Percentiles rank a stretch among this genome's conserved stretches.
phyloP scores from a whole-genome alignment of 2,888 invertebrate species.

The Tetragonula carbonaria region DNA sequence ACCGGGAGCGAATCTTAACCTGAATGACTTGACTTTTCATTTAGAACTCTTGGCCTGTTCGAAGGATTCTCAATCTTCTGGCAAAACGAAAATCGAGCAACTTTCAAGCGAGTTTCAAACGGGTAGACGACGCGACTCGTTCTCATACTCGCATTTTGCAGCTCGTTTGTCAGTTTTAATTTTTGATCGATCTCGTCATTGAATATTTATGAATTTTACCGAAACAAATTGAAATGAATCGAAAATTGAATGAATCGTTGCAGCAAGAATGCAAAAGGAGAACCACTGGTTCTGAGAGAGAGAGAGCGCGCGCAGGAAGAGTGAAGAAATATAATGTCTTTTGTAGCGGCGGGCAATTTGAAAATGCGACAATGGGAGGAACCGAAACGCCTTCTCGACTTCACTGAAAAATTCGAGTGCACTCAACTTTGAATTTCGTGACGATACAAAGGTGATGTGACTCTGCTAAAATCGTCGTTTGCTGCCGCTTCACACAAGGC shows the following conservation, averaged over 20 bases:
- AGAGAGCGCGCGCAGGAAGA: conserved; percentile 35
- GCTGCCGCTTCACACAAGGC: conserved; percentile 62
- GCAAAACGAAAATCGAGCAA: neutral
- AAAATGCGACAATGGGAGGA: conserved; percentile 72
- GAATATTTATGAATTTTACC: too few species aligned
- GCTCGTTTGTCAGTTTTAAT: too few species aligned
- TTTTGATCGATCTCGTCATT: too few species aligned
- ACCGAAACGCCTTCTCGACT: conserved; percentile 78
- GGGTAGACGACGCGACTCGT: too few species aligned
- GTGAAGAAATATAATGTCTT: conserved; percentile 70
- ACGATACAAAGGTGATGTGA: conserved; percentile 79
- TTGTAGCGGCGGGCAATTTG: conserved; percentile 71
- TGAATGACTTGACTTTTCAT: conserved; percentile 79
- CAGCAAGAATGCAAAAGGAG: conserved; percentile 42
- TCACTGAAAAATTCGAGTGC: conserved; percentile 81
- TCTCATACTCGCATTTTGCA: too few species aligned
- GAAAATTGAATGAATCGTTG: too few species aligned
- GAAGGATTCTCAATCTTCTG: conserved; percentile 58
- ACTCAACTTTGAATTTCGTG: conserved; percentile 79
- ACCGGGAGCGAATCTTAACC: conserved; percentile 74
- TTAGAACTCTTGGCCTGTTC: conserved; percentile 61
- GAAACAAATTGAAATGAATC: too few species aligned
- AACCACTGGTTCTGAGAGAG: conserved; percentile 64
- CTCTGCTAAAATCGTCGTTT: conserved; percentile 80
- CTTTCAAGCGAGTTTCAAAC: too few species aligned